Conservation (phyloP, 2,888 invertebrate species). For the Hyles lineata region DNA sequence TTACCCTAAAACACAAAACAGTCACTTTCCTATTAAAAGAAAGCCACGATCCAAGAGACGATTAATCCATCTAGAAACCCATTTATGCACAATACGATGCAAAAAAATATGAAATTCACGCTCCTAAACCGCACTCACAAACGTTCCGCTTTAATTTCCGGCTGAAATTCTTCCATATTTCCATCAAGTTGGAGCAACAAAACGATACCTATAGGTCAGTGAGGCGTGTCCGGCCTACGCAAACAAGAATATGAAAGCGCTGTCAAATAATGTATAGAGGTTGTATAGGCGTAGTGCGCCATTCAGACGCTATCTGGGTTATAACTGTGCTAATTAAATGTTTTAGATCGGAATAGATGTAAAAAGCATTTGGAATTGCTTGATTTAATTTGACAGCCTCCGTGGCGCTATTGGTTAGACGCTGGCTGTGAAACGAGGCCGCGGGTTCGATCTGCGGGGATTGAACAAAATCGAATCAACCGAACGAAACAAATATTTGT, state of each 20-base stretch:
- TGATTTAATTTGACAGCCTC: no score
- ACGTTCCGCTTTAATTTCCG: background rate
- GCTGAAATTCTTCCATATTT: conserved; percentile 7
- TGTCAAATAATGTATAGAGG: background rate
- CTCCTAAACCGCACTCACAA: background rate
- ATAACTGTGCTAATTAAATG: background rate
- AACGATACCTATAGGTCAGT: background rate
- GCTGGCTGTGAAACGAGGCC: no score
- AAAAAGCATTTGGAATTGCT: no score
- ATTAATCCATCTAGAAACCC: no score
- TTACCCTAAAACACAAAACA: no score
- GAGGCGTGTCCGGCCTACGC: background rate
- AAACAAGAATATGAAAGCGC: conserved; percentile 2
- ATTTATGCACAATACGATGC: background rate
- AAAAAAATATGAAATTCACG: background rate
- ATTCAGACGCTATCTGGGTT: conserved; percentile 3
- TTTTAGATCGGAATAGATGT: background rate
- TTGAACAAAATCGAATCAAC: no score
- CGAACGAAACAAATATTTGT: no score
- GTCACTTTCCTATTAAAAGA: no score
- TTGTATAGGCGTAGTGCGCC: background rate
- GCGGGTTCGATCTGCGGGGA: no score
- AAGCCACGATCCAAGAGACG: no score
- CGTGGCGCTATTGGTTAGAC: no score
- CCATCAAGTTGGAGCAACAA: background rate